These are phyloP conservation scores for Tangara arthus DNA, from an alignment of 2,797 vertebrate species.

Conservation along the genomic window DNA sequence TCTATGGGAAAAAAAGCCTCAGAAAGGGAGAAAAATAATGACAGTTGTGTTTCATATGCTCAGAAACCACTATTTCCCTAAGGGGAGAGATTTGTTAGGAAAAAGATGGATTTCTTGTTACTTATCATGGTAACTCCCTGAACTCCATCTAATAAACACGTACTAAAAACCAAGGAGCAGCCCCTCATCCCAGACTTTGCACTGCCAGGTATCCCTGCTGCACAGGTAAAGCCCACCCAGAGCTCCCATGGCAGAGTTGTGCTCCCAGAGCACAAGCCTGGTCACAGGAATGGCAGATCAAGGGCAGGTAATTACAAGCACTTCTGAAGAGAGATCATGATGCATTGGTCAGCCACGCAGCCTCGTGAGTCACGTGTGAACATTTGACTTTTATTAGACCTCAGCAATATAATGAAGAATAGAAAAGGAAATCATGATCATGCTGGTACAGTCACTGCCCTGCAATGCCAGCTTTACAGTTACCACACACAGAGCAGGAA, in stretches of 20 bases:
- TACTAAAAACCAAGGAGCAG: background rate
- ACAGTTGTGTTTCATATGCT: background rate
- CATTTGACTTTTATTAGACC: background rate
- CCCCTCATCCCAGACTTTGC: background rate
- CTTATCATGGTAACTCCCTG: accelerated
- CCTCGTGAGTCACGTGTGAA: background rate
- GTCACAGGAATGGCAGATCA: background rate
- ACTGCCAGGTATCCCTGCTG: background rate
- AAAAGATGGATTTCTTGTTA: background rate
- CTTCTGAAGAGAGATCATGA: background rate
- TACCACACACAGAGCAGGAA: background rate
- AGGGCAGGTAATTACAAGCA: background rate
- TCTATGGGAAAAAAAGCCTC: background rate
- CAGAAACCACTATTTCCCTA: background rate
- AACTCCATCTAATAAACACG: background rate
- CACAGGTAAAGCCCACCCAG: background rate
- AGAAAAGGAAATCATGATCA: background rate
- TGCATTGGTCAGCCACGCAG: background rate
- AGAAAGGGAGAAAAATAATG: background rate
- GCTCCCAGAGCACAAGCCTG: background rate
- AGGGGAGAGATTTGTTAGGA: background rate
- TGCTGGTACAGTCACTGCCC: background rate
- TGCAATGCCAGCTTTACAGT: background rate
- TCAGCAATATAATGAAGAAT: background rate
- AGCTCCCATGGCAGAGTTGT: accelerated